A percentile compares a stretch with the other conserved stretches of the same genome.
Conservation (phyloP, 2,113 vertebrate species). For the Neogobius melanostomus region DNA sequence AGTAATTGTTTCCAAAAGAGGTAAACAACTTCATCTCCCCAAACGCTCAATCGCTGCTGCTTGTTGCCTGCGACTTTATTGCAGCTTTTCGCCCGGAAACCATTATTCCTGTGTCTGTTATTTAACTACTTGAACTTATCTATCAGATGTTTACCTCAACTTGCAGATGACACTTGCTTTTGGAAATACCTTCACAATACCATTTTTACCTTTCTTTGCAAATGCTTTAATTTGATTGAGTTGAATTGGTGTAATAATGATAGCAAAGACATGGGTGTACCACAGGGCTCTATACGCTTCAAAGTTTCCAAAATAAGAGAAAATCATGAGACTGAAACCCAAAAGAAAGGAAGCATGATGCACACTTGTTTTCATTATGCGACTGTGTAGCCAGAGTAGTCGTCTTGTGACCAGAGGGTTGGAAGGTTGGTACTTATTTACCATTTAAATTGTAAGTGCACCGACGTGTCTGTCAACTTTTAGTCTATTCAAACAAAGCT, state of each 20-base stretch:
- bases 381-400: too few species aligned
- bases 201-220: neutral
- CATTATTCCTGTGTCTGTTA: neutral
- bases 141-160: neutral
- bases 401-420: too few species aligned
- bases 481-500: too few species aligned
- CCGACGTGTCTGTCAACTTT: too few species aligned
- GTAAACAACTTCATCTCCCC: conserved; percentile 10
- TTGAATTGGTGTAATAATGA: neutral
- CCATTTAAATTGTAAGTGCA: too few species aligned
- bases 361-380: too few species aligned
- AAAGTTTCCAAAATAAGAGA: too few species aligned
- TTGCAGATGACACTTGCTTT: neutral
- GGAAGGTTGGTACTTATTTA: too few species aligned
- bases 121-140: neutral
- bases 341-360: too few species aligned
- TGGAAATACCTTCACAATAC: neutral
- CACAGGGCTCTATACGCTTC: neutral
- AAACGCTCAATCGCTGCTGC: neutral
- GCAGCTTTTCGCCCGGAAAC: neutral
- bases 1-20: conserved; percentile 11
- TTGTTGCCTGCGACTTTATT: neutral
- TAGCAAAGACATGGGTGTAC: neutral
- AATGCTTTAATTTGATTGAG: neutral
- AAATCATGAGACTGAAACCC: too few species aligned